These are phyloP conservation scores for Ennomos erosarius DNA, from an alignment of 2,888 invertebrate genomes.

Conservation along the genomic window DNA sequence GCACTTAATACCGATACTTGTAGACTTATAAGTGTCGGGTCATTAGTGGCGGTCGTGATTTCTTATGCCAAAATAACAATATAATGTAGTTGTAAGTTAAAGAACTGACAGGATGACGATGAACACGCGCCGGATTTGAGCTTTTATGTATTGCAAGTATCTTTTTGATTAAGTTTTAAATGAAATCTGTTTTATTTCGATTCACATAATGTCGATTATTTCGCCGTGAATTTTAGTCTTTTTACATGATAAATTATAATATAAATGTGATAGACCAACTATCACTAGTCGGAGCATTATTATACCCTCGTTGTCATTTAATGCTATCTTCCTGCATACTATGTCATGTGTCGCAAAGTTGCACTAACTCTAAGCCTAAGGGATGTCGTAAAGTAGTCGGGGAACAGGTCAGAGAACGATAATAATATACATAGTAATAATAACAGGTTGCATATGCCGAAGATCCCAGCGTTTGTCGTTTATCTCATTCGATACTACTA, in stretches of 20 bases:
- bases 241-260: constrained; percentile 2
- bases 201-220: no score
- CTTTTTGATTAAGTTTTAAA: no score
- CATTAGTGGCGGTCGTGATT: constrained; percentile 44
- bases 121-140: no score
- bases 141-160: no score
- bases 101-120: background rate
- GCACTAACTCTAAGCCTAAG: constrained; percentile 3
- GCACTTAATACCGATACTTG: constrained; percentile 17
- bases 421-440: constrained; percentile 18
- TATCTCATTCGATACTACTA: no score
- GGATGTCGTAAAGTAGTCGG: constrained; percentile 4
- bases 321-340: constrained; percentile 4
- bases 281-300: constrained; percentile 4
- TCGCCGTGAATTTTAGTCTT: background rate
- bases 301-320: constrained; percentile 2
- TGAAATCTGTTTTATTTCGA: no score
- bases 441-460: constrained; percentile 9
- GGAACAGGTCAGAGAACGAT: background rate
- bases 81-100: constrained; percentile 28
- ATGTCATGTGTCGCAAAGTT: constrained; percentile 13
- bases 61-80: constrained; percentile 43
- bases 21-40: constrained; percentile 29
- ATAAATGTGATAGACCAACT: constrained; percentile 5
- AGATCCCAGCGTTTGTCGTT: no score